phyloP scores from a whole-genome alignment of 2,888 invertebrate genomes.

The Meliscaeva auricollis region DNA sequence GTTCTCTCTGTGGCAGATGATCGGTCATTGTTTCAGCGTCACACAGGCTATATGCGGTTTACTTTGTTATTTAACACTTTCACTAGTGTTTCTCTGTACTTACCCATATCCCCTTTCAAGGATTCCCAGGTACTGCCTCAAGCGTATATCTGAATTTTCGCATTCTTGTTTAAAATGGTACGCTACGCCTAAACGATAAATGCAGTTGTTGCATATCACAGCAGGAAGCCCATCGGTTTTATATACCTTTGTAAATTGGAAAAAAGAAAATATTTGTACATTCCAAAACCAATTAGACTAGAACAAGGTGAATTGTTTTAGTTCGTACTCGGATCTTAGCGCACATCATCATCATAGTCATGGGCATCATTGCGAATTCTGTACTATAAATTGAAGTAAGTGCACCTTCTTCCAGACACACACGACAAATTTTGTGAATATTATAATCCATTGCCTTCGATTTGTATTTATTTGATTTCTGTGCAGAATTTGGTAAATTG shows the following conservation, averaged over 20 bases:
- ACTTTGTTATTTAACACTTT: neutral
- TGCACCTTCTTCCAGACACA: slow-evolving; percentile 87
- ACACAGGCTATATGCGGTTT: slow-evolving; percentile 82
- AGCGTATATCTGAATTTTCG: slow-evolving; percentile 86
- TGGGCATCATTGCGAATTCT: slow-evolving; percentile 86
- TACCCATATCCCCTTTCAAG: slow-evolving; percentile 81
- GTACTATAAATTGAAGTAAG: slow-evolving; percentile 87
- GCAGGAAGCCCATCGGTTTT: slow-evolving; percentile 87
- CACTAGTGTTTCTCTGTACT: slow-evolving; percentile 19
- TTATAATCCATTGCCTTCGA: slow-evolving; percentile 84
- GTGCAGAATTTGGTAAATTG: neutral
- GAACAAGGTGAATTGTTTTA: neutral
- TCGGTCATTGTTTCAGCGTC: slow-evolving; percentile 87
- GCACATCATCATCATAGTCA: slow-evolving; percentile 87
- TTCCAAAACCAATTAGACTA: neutral
- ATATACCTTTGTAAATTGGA: slow-evolving; percentile 81
- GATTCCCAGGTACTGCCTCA: slow-evolving; percentile 86
- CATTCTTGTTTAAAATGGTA: slow-evolving; percentile 88
- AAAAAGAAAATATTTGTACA: neutral
- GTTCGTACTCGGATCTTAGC: slow-evolving; percentile 85
- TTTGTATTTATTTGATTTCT: neutral
- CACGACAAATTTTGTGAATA: slow-evolving; percentile 85
- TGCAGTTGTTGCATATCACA: slow-evolving; percentile 87
- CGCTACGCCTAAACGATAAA: slow-evolving; percentile 87
- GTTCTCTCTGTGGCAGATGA: slow-evolving; percentile 62